Base-by-base conservation (phyloP, 2,888 invertebrate species). In the Rotaria macrura region DNA sequence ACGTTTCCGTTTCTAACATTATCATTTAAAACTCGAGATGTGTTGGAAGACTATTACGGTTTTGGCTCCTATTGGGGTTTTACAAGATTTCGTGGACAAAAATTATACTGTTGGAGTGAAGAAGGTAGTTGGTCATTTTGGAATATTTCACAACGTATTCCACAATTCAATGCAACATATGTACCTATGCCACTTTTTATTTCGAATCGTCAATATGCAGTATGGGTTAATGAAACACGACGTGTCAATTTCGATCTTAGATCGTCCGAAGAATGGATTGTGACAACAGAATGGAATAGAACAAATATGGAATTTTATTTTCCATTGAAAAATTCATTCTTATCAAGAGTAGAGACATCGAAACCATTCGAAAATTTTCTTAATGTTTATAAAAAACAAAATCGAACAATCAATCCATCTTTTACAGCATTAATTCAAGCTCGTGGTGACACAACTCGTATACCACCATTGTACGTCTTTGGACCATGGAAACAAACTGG, bases 401-500 rank as follows among this genome's bases (percentile, higher is more conserved):
- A 34, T 65, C 29, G 34, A 3, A 65, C 29, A 65, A 65, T 65
- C 2, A 65, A 65, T 65, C 65, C 65, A 65, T 29, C 65, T 17
- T 65, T 65, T 65, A 65, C 65, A 17, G 10, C 34, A 34, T 65
- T 65, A 29, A 17, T 34, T 29, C 65, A 65, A 14, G 65, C 65
- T 7, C 65, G 65, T 29, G 65, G 34, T 65, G 65, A 65, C 29
- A 65, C 65, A 34, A 65, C 86, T 47, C 83, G 85, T 34, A 85
- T 86, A 40, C 85, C 85, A 20, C 86, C 85, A 23, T 38, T 47
- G 52, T 86, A 72, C 52, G 86, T 83, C 38, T 86, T 86, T 84
- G 86, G 86, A 20, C 85, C 84, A 12, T 85, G 85, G 86, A 65
- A 34, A 65, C 65, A 65, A 65, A 65, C 65, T 17, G 17, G 9